Conservation (phyloP, 92 coral and sea anemone genomes). For the Nematostella vectensis region DNA sequence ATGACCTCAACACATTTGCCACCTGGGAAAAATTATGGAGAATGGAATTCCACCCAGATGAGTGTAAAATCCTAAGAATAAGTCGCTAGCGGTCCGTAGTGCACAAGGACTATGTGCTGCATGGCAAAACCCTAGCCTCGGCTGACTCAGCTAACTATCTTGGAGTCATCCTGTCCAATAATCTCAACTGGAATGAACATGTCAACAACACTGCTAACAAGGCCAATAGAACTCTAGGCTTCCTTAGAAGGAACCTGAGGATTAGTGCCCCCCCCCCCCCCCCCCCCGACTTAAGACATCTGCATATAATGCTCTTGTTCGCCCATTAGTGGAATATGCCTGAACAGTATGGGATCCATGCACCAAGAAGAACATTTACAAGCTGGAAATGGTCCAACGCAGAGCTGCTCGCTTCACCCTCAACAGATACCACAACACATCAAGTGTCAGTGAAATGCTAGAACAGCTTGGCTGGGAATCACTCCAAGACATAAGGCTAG, state of each 20-base stretch:
- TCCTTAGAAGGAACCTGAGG: conserved; percentile 13
- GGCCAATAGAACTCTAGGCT: conserved; percentile 25
- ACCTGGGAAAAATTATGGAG: conserved; percentile 14
- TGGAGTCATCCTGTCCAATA: conserved; percentile 8
- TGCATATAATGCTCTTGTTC: conserved; percentile 1
- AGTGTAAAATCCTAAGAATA: conserved; percentile 3
- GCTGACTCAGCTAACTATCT: conserved; percentile 12
- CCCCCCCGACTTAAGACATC: background rate
- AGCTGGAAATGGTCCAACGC: conserved; percentile 4
- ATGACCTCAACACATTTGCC: conserved; percentile 18
- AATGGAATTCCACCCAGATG: conserved; percentile 3
- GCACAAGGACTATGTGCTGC: background rate
- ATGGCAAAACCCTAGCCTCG: background rate
- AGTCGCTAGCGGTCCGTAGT: background rate
- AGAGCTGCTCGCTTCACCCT: background rate
- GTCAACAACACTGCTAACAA: conserved; percentile 8
- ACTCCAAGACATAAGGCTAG: background rate
- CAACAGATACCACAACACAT: background rate
- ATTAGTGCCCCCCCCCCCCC: conserved; percentile 3
- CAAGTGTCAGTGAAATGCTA: background rate
- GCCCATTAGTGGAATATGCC: background rate
- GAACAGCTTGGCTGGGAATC: background rate
- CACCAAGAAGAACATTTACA: background rate
- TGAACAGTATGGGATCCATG: conserved; percentile 1
- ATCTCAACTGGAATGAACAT: conserved; percentile 9